phyloP scores from a whole-genome alignment of 2,888 invertebrate species.

The Oithona nana region DNA sequence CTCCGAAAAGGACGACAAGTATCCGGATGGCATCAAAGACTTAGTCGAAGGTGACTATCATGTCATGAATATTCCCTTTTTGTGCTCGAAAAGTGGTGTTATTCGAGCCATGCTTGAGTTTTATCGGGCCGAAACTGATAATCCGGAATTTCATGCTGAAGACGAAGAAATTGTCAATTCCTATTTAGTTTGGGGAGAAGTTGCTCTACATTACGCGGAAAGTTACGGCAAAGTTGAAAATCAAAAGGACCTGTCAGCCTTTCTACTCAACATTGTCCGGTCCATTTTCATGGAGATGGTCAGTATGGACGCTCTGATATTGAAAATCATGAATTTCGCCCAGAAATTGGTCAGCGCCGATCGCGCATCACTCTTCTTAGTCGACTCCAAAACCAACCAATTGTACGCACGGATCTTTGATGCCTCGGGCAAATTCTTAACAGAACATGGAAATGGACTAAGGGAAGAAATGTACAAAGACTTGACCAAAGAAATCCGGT shows the following conservation, averaged over 20 bases:
- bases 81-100: slow-evolving; percentile 6
- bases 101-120: slow-evolving; percentile 14
- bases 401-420: slow-evolving; percentile 67
- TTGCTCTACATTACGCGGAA: slow-evolving; percentile 47
- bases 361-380: slow-evolving; percentile 58
- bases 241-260: slow-evolving; percentile 51
- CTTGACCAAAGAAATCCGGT: slow-evolving; percentile 28
- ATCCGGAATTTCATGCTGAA: slow-evolving; percentile 36
- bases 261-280: slow-evolving; percentile 57
- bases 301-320: slow-evolving; percentile 57
- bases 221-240: slow-evolving; percentile 47
- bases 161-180: slow-evolving; percentile 48
- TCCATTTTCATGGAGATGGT: slow-evolving; percentile 74
- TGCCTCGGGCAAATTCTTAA: slow-evolving; percentile 22
- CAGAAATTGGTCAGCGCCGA: slow-evolving; percentile 63
- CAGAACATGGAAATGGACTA: too few species aligned
- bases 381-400: slow-evolving; percentile 50
- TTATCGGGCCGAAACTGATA: slow-evolving; percentile 19
- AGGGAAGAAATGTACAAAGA: slow-evolving; percentile 26
- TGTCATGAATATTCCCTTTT: slow-evolving; percentile 21
- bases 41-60: slow-evolving; percentile 24
- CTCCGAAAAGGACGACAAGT: slow-evolving; percentile 23
- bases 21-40: slow-evolving; percentile 27
- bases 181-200: slow-evolving; percentile 47
- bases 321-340: slow-evolving; percentile 63